Conservation (phyloP, 2,888 invertebrate genomes). For the Phorcus lineatus region DNA sequence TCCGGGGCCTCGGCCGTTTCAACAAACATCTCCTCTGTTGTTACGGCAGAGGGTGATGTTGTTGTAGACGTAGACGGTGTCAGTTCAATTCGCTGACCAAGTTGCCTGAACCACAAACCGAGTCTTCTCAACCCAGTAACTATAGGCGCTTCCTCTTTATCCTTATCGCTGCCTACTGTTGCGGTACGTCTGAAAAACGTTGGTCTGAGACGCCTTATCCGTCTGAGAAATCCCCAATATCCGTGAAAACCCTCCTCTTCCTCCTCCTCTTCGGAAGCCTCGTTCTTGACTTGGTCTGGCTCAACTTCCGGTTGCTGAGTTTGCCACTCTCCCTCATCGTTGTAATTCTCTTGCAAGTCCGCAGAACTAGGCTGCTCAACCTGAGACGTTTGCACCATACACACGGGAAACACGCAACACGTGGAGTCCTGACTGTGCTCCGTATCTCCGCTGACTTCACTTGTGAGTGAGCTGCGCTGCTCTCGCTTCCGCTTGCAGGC, state of each 20-base stretch:
- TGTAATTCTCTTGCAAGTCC: too few species aligned
- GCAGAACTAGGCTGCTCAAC: background rate
- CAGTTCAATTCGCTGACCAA: background rate
- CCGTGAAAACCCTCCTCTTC: background rate
- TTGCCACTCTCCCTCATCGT: too few species aligned
- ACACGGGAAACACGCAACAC: background rate
- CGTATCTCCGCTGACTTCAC: background rate
- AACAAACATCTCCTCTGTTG: background rate
- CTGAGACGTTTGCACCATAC: background rate
- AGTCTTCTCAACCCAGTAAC: background rate
- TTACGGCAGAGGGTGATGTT: background rate
- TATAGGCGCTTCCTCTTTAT: background rate
- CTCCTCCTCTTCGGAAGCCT: background rate
- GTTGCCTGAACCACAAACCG: background rate
- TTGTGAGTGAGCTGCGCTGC: background rate
- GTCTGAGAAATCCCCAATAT: background rate
- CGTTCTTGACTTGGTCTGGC: background rate
- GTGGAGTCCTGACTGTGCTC: background rate
- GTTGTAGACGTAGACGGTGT: background rate
- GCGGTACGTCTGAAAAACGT: background rate
- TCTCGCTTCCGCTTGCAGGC: background rate
- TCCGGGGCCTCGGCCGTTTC: background rate
- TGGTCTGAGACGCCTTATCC: background rate
- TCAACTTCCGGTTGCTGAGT: too few species aligned
- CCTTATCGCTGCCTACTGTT: background rate